Conservation (phyloP, 2,113 vertebrate species). For the Nyctibius bracteatus region DNA sequence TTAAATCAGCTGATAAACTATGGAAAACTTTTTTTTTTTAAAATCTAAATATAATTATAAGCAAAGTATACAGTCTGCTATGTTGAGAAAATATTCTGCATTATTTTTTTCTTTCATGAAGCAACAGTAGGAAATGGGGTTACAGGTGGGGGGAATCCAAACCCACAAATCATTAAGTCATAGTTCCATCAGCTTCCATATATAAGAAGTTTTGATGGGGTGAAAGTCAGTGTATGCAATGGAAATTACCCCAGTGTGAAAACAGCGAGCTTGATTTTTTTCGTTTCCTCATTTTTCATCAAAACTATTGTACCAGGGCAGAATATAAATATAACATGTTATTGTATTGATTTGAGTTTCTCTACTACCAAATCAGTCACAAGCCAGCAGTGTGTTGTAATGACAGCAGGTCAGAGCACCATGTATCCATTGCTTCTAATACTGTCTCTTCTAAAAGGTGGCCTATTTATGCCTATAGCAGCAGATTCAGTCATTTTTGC, state of each 20-base stretch:
- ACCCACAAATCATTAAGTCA: not conserved
- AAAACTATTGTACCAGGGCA: not conserved
- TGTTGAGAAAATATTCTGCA: not conserved
- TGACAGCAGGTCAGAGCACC: not conserved
- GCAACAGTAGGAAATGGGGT: not conserved
- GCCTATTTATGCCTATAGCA: not conserved
- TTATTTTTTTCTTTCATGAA: not conserved
- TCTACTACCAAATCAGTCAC: not conserved
- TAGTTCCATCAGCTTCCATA: not conserved
- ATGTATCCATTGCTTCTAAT: not conserved
- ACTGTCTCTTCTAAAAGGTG: not conserved
- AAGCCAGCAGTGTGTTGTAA: not conserved
- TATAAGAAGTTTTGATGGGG: not conserved
- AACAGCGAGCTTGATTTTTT: not conserved
- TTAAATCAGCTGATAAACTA: not conserved
- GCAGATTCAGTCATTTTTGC: not conserved
- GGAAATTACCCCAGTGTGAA: not conserved
- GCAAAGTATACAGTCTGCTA: not conserved
- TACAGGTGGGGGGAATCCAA: not conserved
- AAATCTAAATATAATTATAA: not conserved
- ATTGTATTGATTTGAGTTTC: not conserved
- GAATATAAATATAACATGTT: not conserved
- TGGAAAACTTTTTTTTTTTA: not conserved
- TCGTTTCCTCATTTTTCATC: not conserved
- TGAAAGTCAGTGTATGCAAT: not conserved